Evolutionary conservation across 2,113 vertebrate genomes (phyloP).

Genomic region (Aptenodytes patagonicus): DNA sequence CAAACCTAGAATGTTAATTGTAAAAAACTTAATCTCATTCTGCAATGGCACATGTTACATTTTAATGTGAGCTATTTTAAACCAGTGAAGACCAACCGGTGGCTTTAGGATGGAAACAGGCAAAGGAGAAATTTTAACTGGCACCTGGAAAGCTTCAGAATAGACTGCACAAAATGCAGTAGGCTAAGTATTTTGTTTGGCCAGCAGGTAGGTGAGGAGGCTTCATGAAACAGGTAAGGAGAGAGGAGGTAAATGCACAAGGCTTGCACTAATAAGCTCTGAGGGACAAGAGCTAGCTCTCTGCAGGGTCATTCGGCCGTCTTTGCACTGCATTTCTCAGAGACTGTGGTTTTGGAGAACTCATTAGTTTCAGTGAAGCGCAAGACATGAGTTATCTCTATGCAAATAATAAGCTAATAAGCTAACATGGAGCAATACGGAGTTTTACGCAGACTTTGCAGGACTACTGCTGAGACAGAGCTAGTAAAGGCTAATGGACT

Average conservation of each 20-base stretch:
- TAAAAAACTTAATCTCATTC: neutral
- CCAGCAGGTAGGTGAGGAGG: neutral
- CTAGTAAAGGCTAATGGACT: neutral
- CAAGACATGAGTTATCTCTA: neutral
- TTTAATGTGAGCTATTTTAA: neutral
- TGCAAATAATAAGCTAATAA: neutral
- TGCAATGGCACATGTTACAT: neutral
- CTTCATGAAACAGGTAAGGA: neutral
- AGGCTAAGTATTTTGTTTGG: neutral
- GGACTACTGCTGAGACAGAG: neutral
- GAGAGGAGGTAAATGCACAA: neutral
- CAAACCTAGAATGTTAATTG: neutral
- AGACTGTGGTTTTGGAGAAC: neutral
- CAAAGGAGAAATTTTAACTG: neutral
- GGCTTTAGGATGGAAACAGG: neutral
- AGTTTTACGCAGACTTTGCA: neutral
- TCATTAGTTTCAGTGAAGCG: neutral
- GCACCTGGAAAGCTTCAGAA: neutral
- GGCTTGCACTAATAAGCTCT: neutral
- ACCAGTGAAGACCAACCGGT: neutral
- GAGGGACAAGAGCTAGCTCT: neutral
- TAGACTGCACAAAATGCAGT: neutral
- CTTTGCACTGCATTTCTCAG: neutral
- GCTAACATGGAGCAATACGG: neutral
- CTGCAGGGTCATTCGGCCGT: neutral